Conservation (phyloP, 2,888 invertebrate genomes). For the Polydrusus tereticollis region DNA sequence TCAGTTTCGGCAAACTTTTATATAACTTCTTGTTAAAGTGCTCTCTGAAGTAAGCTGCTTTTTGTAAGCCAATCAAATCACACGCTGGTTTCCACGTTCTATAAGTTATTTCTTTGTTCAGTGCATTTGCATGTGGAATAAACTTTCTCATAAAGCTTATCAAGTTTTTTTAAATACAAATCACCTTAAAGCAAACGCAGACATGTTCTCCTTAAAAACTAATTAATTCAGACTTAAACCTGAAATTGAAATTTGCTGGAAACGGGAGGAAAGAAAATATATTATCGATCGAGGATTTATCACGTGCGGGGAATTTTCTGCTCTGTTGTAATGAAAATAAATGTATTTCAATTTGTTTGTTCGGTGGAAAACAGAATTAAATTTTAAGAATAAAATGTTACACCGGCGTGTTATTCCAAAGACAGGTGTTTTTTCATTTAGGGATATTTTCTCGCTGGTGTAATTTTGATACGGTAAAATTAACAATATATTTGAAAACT, state of each 20-base stretch:
- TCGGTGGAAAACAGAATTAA: conserved; percentile 12
- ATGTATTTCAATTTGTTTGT: conserved; percentile 34
- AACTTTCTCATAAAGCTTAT: background rate
- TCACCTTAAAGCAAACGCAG: conserved; percentile 25
- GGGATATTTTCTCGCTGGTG: background rate
- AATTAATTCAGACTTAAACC: conserved; percentile 24
- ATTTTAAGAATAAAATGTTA: conserved; percentile 15
- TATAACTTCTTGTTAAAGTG: no score
- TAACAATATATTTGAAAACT: background rate
- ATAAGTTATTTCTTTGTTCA: no score
- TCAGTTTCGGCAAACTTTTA: no score
- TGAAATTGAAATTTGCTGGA: conserved; percentile 37
- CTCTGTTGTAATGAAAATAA: conserved; percentile 30
- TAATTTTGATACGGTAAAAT: background rate
- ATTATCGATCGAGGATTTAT: conserved; percentile 39
- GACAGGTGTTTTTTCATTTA: background rate
- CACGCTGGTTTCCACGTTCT: no score
- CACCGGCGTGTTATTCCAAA: background rate
- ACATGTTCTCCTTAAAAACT: conserved; percentile 28
- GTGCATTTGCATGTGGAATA: background rate
- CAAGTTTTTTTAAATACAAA: conserved; percentile 19
- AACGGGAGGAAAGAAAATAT: conserved; percentile 35
- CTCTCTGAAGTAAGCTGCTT: no score
- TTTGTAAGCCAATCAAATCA: no score
- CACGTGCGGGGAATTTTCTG: conserved; percentile 32